Evolutionary conservation across 1,140 invertebrate species (phyloP).

Genomic region (Calliphora vicina): DNA sequence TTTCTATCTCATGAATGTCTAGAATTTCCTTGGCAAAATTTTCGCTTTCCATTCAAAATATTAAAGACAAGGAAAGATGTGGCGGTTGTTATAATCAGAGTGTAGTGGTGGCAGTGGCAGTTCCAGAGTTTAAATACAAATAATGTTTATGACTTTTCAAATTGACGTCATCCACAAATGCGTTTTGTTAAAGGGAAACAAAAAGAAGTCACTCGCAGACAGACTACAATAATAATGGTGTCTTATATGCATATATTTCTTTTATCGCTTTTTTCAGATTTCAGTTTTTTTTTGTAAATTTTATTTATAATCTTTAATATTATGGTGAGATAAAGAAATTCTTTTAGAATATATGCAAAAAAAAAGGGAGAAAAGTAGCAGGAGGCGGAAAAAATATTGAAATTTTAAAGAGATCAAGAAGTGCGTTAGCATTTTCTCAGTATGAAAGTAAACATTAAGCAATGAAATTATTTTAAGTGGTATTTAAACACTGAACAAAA

Average conservation of each 20-base stretch:
- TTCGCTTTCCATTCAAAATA: neutral
- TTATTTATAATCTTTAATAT: neutral
- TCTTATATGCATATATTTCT: neutral
- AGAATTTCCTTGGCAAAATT: neutral
- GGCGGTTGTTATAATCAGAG: too few relatives aligned
- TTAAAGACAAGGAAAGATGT: neutral
- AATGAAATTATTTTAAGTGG: too few relatives aligned
- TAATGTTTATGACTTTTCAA: neutral
- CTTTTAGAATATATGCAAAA: neutral
- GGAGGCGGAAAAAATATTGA: neutral
- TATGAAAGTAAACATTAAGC: too few relatives aligned
- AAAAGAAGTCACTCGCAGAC: too few relatives aligned
- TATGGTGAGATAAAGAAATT: neutral
- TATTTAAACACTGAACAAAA: too few relatives aligned
- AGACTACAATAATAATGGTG: neutral
- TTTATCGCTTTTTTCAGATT: neutral
- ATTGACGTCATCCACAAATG: neutral
- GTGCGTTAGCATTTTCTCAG: neutral
- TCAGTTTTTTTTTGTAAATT: neutral
- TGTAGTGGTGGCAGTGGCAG: neutral
- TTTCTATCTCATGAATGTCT: neutral
- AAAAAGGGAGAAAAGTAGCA: neutral
- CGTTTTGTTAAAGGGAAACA: neutral
- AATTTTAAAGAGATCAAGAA: slow-evolving; percentile 9
- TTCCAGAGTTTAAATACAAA: neutral